phyloP scores from a whole-genome alignment of 2,888 invertebrate species.

The Linnaemya tessellans region DNA sequence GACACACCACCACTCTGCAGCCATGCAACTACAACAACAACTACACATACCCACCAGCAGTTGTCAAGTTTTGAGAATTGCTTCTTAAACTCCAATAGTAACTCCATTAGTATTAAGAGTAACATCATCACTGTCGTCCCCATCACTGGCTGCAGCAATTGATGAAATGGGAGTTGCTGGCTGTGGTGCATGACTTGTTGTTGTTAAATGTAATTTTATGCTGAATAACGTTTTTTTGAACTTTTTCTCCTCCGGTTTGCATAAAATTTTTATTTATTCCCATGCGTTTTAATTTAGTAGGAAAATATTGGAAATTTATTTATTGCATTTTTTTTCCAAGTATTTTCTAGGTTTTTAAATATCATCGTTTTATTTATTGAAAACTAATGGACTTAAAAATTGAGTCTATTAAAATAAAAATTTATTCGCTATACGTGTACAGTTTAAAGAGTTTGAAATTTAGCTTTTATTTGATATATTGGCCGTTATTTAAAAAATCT shows the following conservation, averaged over 20 bases:
- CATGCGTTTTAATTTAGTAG: slow-evolving; percentile 53
- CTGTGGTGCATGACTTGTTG: slow-evolving; percentile 42
- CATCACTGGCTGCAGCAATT: slow-evolving; percentile 5
- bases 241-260: background rate
- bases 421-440: background rate
- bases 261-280: slow-evolving; percentile 54
- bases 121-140: slow-evolving; percentile 9
- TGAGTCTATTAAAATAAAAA: slow-evolving; percentile 27
- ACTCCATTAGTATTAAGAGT: slow-evolving; percentile 33
- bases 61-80: slow-evolving; percentile 15
- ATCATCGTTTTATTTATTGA: slow-evolving; percentile 42
- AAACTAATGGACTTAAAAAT: slow-evolving; percentile 46
- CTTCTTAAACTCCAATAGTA: slow-evolving; percentile 37
- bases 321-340: background rate
- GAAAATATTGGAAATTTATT: slow-evolving; percentile 23
- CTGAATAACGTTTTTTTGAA: slow-evolving; percentile 33
- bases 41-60: background rate
- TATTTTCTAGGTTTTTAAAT: background rate
- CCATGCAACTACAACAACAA: background rate
- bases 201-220: slow-evolving; percentile 41
- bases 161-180: background rate
- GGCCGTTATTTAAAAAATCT: background rate
- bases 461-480: background rate
- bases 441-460: background rate
- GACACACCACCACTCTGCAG: slow-evolving; percentile 45